These are phyloP conservation scores for Lycodopsis pacificus DNA, from an alignment of 2,797 vertebrate genomes.

Conservation along the genomic window DNA sequence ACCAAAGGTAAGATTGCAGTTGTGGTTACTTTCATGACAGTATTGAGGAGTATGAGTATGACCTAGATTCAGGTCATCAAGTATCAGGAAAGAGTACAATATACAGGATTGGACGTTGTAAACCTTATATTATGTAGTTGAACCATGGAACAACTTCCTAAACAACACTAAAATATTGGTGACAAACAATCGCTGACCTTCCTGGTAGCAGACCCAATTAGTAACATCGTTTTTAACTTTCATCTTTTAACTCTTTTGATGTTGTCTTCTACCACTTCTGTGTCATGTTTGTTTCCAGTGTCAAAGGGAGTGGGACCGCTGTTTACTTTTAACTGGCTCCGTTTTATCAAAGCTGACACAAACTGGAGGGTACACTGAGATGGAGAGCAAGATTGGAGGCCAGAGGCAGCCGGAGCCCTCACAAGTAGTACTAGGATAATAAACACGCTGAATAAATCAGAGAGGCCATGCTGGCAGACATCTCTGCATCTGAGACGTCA, in stretches of 20 bases:
- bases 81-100: too few relatives aligned
- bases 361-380: constrained; percentile 41
- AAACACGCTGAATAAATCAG: constrained; percentile 37
- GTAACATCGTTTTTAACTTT: neutral
- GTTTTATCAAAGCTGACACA: constrained; percentile 54
- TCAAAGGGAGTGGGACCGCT: constrained; percentile 12
- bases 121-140: neutral
- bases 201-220: constrained; percentile 2
- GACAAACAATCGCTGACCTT: neutral
- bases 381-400: constrained; percentile 28
- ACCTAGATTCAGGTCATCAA: neutral
- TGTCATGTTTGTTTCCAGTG: constrained; percentile 32
- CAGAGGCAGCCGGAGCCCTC: constrained; percentile 32
- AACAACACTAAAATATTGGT: neutral
- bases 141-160: neutral
- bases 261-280: constrained; percentile 12
- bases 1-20: too few relatives aligned
- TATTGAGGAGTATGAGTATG: too few relatives aligned
- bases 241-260: constrained; percentile 8
- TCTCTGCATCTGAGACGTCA: constrained; percentile 2
- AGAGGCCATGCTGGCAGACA: constrained; percentile 40
- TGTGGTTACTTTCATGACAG: too few relatives aligned
- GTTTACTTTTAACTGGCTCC: constrained; percentile 34
- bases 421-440: constrained; percentile 49
- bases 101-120: neutral